These are phyloP conservation scores for Tipula lateralis DNA, from an alignment of 2,888 invertebrate genomes.

Conservation along the genomic window DNA sequence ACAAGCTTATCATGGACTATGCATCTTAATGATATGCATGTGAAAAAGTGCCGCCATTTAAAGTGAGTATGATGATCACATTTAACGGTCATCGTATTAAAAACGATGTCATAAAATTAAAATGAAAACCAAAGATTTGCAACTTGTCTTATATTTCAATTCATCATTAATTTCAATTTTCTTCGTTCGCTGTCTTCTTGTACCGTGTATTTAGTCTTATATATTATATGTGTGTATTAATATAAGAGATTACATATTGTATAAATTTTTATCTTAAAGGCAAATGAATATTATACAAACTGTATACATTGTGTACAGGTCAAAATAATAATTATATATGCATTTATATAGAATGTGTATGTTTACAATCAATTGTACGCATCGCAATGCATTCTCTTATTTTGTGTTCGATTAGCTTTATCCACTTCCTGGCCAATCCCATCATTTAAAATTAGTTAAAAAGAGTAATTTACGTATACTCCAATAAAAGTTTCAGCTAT, in stretches of 20 bases:
- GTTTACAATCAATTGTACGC: background rate
- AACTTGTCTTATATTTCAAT: background rate
- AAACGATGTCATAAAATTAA: background rate
- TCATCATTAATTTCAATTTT: background rate
- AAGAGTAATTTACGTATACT: too few species aligned
- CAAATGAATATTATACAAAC: background rate
- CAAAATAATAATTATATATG: background rate
- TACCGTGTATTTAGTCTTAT: background rate
- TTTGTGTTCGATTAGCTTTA: too few species aligned
- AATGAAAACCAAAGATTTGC: background rate
- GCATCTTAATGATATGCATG: background rate
- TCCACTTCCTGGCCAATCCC: too few species aligned
- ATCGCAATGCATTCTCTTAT: too few species aligned
- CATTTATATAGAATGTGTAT: background rate
- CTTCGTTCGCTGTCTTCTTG: background rate
- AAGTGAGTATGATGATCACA: background rate
- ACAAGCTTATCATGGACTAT: background rate
- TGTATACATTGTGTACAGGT: background rate
- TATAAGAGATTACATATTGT: background rate
- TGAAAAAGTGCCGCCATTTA: background rate
- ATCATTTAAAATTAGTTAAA: too few species aligned
- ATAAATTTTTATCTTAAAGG: background rate
- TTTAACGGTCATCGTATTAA: background rate
- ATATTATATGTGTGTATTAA: too few species aligned
- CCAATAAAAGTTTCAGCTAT: too few species aligned